These are phyloP conservation scores for Halcyon smyrnensis DNA, from an alignment of 2,797 vertebrate species.

Conservation along the genomic window DNA sequence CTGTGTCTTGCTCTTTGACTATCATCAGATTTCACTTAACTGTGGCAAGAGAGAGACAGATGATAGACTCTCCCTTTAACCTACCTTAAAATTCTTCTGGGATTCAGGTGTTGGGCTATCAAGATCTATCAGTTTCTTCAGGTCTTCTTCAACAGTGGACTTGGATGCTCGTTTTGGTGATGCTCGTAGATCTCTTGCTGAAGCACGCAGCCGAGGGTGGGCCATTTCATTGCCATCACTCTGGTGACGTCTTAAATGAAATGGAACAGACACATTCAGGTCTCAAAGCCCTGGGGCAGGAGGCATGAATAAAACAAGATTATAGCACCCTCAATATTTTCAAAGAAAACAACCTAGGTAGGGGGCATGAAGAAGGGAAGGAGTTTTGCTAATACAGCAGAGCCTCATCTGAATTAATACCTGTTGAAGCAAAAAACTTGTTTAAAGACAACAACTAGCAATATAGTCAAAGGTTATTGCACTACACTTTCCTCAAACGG, in stretches of 20 bases:
- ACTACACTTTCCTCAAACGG: background rate
- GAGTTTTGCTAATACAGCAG: background rate
- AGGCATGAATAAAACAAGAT: background rate
- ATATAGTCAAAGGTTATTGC: background rate
- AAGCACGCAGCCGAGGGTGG: slow-evolving; percentile 90
- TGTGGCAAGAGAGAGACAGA: background rate
- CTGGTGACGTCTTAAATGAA: slow-evolving; percentile 88
- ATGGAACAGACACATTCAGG: slow-evolving; percentile 53
- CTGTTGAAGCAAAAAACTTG: slow-evolving; percentile 45
- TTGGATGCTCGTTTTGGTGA: slow-evolving; percentile 91
- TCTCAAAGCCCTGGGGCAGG: slow-evolving; percentile 9
- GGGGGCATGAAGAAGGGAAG: background rate
- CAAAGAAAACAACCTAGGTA: background rate
- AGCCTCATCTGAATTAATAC: background rate
- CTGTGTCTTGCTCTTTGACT: background rate
- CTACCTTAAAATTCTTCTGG: slow-evolving; percentile 90
- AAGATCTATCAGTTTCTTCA: slow-evolving; percentile 94
- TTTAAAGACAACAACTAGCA: background rate
- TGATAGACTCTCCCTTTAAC: background rate
- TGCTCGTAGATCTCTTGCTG: slow-evolving; percentile 88
- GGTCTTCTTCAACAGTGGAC: slow-evolving; percentile 92
- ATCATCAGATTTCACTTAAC: background rate
- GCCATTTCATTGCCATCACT: slow-evolving; percentile 90
- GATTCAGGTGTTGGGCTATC: slow-evolving; percentile 91
- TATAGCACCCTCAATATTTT: background rate